Percentiles rank a stretch among this genome's conserved stretches.
Conservation (phyloP, 1,140 invertebrate species). For the Lepidurus packardi region DNA sequence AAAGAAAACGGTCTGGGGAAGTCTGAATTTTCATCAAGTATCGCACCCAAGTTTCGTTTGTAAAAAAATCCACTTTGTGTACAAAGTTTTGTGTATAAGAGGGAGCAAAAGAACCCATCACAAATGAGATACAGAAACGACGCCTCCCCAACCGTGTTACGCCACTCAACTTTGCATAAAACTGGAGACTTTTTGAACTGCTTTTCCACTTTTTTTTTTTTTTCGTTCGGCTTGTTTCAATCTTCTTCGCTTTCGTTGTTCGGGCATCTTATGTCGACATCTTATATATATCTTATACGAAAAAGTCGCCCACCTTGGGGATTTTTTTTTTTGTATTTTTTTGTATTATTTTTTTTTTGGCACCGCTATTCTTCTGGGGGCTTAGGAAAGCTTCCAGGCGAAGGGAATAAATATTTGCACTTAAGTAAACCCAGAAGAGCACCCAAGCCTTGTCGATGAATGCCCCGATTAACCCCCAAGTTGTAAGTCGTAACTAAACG, state of each 20-base stretch:
- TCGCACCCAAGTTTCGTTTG: not conserved
- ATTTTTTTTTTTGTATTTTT: no score
- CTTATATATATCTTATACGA: not conserved
- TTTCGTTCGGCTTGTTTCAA: no score
- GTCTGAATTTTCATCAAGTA: not conserved
- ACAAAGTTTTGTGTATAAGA: no score
- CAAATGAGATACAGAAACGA: constrained; percentile 22
- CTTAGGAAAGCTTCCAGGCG: not conserved
- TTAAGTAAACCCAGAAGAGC: constrained; percentile 17
- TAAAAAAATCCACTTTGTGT: not conserved
- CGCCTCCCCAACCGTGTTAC: constrained; percentile 20
- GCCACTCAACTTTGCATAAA: constrained; percentile 10
- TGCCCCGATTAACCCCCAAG: constrained; percentile 16
- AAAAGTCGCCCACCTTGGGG: not conserved
- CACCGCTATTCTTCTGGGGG: not conserved
- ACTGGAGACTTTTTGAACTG: not conserved
- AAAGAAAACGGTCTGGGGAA: not conserved
- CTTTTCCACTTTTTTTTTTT: not conserved
- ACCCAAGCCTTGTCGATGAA: constrained; percentile 21
- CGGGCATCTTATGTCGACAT: no score
- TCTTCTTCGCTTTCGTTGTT: no score
- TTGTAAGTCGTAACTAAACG: constrained; percentile 16
- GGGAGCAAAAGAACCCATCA: no score
- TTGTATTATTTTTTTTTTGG: no score
- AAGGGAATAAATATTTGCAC: constrained; percentile 8